Evolutionary conservation across 2,797 vertebrate genomes (phyloP), one percentile per base, ranked within the genome.

Genomic region (Aldrovandia affinis): DNA sequence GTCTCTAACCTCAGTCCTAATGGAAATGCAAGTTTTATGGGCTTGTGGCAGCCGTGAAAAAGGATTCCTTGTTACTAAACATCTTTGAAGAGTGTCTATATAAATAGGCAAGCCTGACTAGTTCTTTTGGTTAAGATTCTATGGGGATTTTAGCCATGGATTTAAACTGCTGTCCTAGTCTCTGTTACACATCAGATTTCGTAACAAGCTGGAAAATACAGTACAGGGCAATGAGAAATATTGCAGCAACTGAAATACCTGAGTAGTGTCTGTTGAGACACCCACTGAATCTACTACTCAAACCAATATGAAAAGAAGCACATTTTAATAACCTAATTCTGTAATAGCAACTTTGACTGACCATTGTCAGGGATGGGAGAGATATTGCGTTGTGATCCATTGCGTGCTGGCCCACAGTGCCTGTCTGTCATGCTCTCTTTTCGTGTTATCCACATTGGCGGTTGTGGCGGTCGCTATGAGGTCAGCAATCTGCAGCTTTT

Each of bases 401-500:
- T 36, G 3, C 22, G 10, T 39, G 30, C 3, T 18, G 33, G 42
- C 22, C 15, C 73, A 77, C 39, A 44, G 73, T 77, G 42, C 22
- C 22, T 14, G 25, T 47, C 73, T 70, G 25, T 44, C 73, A 44
- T 47, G 50, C 79, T 83, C 47, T 25, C 55, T 82, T 83, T 78
- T 79, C 83, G 83, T 86, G 85, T 63, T 75, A 82, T 78, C 83
- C 83, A 39, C 50, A 36, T 83, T 81, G 68, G 73, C 65, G 77
- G 86, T 30, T 61, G 52, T 83, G 55, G 63, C 59, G 36, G 65
- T 78, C 87, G 70, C 73, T 80, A 33, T n/a, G 63, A 87, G 90
- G 85, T 88, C 90, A 88, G n/a, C 61, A 81, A 85, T 83, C 86
- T 83, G 65, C 81, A 81, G 20, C 42, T 83, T 81, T 84, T 85